These are phyloP conservation scores for Pomatorhinus ruficollis DNA, from an alignment of 2,113 vertebrate species.

Conservation along the genomic window DNA sequence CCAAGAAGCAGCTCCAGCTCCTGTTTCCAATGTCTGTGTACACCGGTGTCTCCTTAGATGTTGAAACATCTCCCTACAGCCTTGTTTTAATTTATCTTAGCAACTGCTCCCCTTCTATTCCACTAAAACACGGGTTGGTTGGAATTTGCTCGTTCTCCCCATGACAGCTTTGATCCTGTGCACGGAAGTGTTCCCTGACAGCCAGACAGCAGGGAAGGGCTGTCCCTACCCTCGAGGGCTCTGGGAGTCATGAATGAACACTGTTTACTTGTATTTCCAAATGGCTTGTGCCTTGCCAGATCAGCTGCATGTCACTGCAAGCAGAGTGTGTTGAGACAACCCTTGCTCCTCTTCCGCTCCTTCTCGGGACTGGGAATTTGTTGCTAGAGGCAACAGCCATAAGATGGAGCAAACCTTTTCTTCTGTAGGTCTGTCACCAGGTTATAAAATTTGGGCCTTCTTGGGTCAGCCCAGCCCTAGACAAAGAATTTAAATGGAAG, in stretches of 20 bases:
- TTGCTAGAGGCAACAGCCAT: not conserved
- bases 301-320: conserved; percentile 53
- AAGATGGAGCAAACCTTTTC: not conserved
- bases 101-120: conserved; percentile 50
- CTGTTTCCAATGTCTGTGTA: not conserved
- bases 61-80: conserved; percentile 42
- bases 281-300: conserved; percentile 53
- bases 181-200: conserved; percentile 63
- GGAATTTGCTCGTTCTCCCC: conserved; percentile 44
- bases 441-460: not conserved
- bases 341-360: not conserved
- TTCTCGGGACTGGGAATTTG: not conserved
- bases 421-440: not conserved
- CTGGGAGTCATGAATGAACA: conserved; percentile 58
- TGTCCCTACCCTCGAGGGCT: conserved; percentile 54
- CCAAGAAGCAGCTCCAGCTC: not conserved
- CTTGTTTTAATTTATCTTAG: conserved; percentile 65
- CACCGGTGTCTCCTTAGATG: conserved; percentile 14
- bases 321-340: not conserved
- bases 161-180: conserved; percentile 52
- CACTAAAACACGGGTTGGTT: conserved; percentile 18
- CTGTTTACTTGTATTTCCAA: conserved; percentile 65
- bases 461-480: not conserved
- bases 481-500: not conserved
- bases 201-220: conserved; percentile 63